These are phyloP conservation scores for Fopius arisanus DNA, from an alignment of 1,140 invertebrate species.

Conservation along the genomic window DNA sequence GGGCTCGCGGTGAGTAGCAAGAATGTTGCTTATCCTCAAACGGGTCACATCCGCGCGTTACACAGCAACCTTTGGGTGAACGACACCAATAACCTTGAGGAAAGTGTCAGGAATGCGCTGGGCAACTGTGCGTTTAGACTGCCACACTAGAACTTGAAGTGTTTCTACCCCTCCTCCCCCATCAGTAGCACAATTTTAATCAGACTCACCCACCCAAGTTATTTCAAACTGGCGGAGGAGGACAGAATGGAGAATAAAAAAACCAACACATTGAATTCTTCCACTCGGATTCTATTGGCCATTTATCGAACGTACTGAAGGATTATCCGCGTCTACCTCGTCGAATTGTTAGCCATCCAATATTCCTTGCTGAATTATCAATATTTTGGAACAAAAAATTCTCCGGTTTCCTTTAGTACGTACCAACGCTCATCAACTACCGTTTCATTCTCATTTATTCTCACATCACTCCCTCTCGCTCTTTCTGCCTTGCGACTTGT, in stretches of 20 bases:
- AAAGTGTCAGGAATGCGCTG: conserved; percentile 55
- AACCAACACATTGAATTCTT: not conserved
- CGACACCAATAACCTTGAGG: conserved; percentile 54
- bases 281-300: not conserved
- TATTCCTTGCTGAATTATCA: not conserved
- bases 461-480: not conserved
- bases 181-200: not conserved
- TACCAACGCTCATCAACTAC: not conserved
- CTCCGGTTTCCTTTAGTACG: not conserved
- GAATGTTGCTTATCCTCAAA: conserved; percentile 1
- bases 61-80: conserved; percentile 53
- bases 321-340: not conserved
- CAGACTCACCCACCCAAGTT: not conserved
- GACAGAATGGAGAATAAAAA: not conserved
- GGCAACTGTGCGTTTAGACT: conserved; percentile 10
- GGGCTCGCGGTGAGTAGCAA: conserved; percentile 1
- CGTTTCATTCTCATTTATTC: not conserved
- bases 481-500: not conserved
- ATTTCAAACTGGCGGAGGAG: not conserved
- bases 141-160: not conserved
- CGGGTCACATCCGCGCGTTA: conserved; percentile 8
- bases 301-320: not conserved
- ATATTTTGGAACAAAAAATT: not conserved
- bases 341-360: not conserved
- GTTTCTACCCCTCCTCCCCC: not conserved